Evolutionary conservation across 2,888 invertebrate species (phyloP), one percentile per base, ranked within the genome.

Genomic region (Aquatica leii): DNA sequence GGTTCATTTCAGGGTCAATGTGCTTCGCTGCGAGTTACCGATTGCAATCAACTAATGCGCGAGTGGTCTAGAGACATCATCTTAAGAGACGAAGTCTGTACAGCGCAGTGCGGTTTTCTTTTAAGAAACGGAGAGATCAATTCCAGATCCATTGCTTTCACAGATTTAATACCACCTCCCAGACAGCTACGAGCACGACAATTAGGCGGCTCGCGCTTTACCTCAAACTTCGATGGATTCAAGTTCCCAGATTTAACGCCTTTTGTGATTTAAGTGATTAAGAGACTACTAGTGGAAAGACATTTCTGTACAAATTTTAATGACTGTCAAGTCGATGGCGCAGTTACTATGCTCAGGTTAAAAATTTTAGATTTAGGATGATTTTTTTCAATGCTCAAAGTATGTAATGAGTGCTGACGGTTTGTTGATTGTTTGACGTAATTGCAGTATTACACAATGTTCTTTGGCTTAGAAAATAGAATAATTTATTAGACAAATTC

Each of bases 61-160:
- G 93, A 94, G 80, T 94, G 93, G 86, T 90, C 93, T 55, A 87
- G 90, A 58, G 93, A 94, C 24, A 90, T 91, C 0, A 90, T 95
- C 41, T 80, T 92, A 17, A 86, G 90, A 1, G 96, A 96, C 77
- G 93, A 94, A 78, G 94, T 95, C 11, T 96, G 96, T 82, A 90
- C 93, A 14, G 93, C 94, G 1, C 95, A 96, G 82, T 96, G 96
- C 79, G 93, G 93, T 41, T 90, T 91, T 74, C 84, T 90, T 11
- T 81, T 90, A 17, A 83, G 84, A 40, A 83, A 65, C 2, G 58
- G 55, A 12, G 58, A 52, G 8, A n/a, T 54, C 8, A 41, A 9
- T 11, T 37, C 57, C 12, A 46, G 67, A 34, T 55, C 70, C 3
- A 69, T 69, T 2, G 62, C 56, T 9, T 46, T 77, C 31, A 73